Percentiles rank a stretch among this genome's conserved stretches.
phyloP scores from a whole-genome alignment of 2,888 invertebrate species.

The Lysandra bellargus region DNA sequence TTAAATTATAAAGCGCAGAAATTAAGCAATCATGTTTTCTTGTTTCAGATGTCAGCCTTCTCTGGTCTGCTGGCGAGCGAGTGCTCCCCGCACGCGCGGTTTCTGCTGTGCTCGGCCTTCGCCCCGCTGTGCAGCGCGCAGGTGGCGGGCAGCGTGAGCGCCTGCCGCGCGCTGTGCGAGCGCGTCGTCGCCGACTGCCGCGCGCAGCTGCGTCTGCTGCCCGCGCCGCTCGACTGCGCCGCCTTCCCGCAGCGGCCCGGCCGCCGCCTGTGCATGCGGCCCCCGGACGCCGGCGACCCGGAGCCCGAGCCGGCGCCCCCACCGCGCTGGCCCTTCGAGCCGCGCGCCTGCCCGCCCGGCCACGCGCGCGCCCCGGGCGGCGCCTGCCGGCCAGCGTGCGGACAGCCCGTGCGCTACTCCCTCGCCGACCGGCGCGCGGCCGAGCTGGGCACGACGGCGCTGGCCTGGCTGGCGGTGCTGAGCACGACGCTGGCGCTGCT shows the following conservation, averaged over 20 bases:
- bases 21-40: constrained; percentile 40
- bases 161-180: constrained; percentile 92
- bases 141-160: constrained; percentile 90
- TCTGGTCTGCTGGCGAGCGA: constrained; percentile 87
- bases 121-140: constrained; percentile 95
- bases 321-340: constrained; percentile 68
- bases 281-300: constrained; percentile 71
- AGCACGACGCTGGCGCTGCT: constrained; percentile 91
- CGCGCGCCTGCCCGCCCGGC: constrained; percentile 81
- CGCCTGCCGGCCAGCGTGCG: constrained; percentile 84
- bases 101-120: constrained; percentile 94
- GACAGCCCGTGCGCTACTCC: constrained; percentile 84
- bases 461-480: constrained; percentile 88
- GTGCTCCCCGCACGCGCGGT: constrained; percentile 89
- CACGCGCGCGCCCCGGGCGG: constrained; percentile 80
- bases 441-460: constrained; percentile 87
- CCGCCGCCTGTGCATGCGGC: constrained; percentile 89
- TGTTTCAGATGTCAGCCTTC: constrained; percentile 85
- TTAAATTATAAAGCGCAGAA: too few species aligned
- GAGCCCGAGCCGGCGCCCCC: constrained; percentile 66
- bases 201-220: constrained; percentile 86
- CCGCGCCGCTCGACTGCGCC: constrained; percentile 88
- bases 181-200: constrained; percentile 87
- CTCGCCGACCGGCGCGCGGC: constrained; percentile 84
- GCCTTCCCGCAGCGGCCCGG: constrained; percentile 87